phyloP scores from a whole-genome alignment of 2,888 invertebrate genomes.

The Drosophila cracens region DNA sequence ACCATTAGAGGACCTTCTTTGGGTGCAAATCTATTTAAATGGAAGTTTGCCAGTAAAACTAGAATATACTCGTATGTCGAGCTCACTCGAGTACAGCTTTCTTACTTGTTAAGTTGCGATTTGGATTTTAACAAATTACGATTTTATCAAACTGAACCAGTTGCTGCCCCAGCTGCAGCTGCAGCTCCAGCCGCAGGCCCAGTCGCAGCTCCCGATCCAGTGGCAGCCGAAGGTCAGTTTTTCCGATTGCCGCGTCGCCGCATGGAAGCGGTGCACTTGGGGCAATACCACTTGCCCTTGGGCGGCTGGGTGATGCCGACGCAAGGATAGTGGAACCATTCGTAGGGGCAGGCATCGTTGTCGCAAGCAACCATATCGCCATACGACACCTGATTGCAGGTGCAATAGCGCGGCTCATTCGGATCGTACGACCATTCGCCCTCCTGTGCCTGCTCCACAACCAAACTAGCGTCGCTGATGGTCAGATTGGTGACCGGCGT shows the following conservation, averaged over 20 bases:
- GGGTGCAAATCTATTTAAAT: no score
- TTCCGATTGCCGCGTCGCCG: conserved; percentile 93
- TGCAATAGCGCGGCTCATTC: conserved; percentile 97
- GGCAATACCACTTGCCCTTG: conserved; percentile 99
- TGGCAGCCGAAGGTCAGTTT: conserved; percentile 85
- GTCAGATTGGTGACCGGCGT: conserved; percentile 69
- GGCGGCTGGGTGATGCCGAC: conserved; percentile 98
- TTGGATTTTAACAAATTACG: not conserved
- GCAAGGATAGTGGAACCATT: conserved; percentile 99
- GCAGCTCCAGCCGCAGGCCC: not conserved
- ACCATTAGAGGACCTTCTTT: no score
- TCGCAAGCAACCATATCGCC: conserved; percentile 99
- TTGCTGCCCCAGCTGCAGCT: not conserved
- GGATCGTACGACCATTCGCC: conserved; percentile 97
- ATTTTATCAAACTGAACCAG: not conserved
- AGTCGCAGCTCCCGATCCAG: not conserved
- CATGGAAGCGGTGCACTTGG: conserved; percentile 95
- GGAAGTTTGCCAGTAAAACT: no score
- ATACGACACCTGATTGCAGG: conserved; percentile 98
- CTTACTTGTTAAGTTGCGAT: not conserved
- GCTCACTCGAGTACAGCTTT: no score
- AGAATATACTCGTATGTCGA: no score
- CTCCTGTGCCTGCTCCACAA: conserved; percentile 86
- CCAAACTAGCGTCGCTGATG: conserved; percentile 80
- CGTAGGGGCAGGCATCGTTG: conserved; percentile 98